phyloP scores from a whole-genome alignment of 1,140 invertebrate genomes.

The Drosophila lacertosa region DNA sequence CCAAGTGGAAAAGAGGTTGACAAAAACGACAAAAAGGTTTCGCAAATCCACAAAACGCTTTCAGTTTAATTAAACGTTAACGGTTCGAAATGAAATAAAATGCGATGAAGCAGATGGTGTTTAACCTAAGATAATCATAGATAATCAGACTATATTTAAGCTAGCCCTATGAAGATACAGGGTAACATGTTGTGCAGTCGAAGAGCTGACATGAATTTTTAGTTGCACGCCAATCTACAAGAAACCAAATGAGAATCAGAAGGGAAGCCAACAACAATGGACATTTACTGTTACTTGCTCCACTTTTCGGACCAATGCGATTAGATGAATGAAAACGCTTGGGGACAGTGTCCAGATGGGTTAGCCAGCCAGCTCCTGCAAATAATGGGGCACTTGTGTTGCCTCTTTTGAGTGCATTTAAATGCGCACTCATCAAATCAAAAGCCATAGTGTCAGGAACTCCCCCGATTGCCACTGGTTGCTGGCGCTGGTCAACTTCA shows the following conservation, averaged over 20 bases:
- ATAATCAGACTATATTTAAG: too few relatives aligned
- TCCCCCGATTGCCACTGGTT: constrained; percentile 27
- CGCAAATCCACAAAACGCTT: too few relatives aligned
- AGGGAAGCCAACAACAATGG: not conserved
- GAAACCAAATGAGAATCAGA: not conserved
- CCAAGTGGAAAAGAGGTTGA: not conserved
- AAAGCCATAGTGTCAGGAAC: constrained; percentile 47
- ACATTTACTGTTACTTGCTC: not conserved
- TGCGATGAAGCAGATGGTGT: too few relatives aligned
- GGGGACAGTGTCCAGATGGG: constrained; percentile 3
- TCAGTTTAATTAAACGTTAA: not conserved
- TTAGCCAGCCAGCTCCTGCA: constrained; percentile 38
- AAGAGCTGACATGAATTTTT: too few relatives aligned
- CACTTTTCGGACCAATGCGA: not conserved
- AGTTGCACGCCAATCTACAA: not conserved
- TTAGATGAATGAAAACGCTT: constrained; percentile 16
- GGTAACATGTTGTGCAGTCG: too few relatives aligned
- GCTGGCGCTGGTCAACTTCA: constrained; percentile 2
- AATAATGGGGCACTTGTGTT: constrained; percentile 40
- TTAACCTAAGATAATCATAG: too few relatives aligned
- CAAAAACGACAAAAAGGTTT: constrained; percentile 1
- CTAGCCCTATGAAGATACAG: too few relatives aligned
- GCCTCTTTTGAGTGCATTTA: constrained; percentile 49
- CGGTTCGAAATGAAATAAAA: not conserved
- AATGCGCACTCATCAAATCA: constrained; percentile 57